Conservation (phyloP, 2,888 invertebrate genomes). For the Harpalus rufipes region DNA sequence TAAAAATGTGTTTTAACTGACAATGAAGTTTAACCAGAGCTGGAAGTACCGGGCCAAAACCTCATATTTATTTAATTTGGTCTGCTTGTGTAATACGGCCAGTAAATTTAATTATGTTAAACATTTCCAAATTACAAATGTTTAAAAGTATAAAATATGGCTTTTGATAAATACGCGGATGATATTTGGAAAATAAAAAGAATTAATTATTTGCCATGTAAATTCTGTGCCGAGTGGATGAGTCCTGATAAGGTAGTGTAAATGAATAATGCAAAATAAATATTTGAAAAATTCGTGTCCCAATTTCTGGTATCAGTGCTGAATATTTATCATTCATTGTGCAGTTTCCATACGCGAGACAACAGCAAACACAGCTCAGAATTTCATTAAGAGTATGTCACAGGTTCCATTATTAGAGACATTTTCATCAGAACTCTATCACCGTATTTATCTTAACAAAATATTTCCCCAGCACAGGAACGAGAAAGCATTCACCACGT, state of each 20-base stretch:
- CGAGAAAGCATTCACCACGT: slow-evolving; percentile 40
- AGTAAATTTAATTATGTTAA: no score
- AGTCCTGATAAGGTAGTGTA: slow-evolving; percentile 28
- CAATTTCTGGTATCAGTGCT: slow-evolving; percentile 22
- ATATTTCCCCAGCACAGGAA: slow-evolving; percentile 60
- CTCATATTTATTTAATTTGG: no score
- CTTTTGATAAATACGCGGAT: background rate
- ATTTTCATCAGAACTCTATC: slow-evolving; percentile 64
- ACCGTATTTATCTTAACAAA: slow-evolving; percentile 66
- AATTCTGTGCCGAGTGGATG: background rate
- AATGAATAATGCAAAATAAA: slow-evolving; percentile 38
- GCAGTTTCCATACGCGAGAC: slow-evolving; percentile 37
- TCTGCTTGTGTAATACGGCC: no score
- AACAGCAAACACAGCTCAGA: slow-evolving; percentile 60
- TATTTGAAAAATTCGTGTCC: slow-evolving; percentile 50
- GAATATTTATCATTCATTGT: slow-evolving; percentile 52
- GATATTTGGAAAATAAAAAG: background rate
- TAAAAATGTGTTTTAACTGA: no score
- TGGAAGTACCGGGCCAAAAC: no score
- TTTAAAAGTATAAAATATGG: background rate
- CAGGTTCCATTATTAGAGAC: slow-evolving; percentile 63
- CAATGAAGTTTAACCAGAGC: no score
- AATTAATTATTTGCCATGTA: slow-evolving; percentile 9
- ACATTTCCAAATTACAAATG: background rate
- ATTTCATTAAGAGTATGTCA: slow-evolving; percentile 66